A percentile compares a stretch with the other conserved stretches of the same genome.
phyloP scores from a whole-genome alignment of 2,888 invertebrate genomes.

The Cephus pulcher region DNA sequence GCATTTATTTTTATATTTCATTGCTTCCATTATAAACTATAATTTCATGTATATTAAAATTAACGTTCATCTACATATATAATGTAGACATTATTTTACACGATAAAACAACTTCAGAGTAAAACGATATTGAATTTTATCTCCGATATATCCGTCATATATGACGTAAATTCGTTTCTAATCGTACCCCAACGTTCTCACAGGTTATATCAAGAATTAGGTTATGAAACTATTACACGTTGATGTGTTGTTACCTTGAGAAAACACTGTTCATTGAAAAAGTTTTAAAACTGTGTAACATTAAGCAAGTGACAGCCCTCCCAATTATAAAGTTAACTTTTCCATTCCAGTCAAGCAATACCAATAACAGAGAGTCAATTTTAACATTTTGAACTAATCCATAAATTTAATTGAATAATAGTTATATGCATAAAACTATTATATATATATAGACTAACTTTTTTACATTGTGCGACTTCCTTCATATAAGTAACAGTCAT shows the following conservation, averaged over 20 bases:
- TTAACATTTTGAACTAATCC: too few species aligned
- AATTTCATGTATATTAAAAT: background rate
- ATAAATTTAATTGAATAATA: background rate
- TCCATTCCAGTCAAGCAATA: too few species aligned
- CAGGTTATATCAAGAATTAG: background rate
- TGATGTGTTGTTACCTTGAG: background rate
- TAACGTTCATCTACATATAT: background rate
- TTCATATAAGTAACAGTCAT: background rate
- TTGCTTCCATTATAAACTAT: background rate
- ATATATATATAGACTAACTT: background rate
- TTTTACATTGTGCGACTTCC: background rate
- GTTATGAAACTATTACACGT: background rate
- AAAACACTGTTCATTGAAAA: background rate
- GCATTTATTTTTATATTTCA: background rate
- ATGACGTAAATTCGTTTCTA: background rate
- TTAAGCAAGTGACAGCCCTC: background rate
- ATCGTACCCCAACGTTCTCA: background rate
- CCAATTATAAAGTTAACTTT: too few species aligned
- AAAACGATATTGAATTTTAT: background rate
- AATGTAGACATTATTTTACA: background rate
- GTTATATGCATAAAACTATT: background rate
- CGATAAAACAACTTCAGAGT: background rate
- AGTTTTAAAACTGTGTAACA: background rate
- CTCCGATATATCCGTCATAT: background rate
- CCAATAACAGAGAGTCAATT: too few species aligned